Evolutionary conservation across 2,113 vertebrate species (phyloP).

Genomic region (Stegostoma tigrinum): DNA sequence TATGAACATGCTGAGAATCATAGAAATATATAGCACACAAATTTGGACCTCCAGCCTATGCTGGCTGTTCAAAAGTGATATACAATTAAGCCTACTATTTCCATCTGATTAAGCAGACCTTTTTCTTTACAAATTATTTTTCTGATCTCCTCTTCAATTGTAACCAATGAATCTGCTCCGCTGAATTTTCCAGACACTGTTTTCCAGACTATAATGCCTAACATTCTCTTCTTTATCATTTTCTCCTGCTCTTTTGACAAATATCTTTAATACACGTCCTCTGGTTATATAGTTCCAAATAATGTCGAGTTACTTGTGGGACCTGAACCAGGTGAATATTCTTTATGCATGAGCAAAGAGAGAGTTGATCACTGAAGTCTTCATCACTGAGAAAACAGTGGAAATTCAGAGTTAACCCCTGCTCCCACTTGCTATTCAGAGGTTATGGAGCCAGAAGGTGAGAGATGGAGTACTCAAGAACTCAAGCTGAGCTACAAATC

Average conservation of each 20-base stretch:
- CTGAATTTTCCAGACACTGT: background rate
- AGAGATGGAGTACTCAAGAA: no score
- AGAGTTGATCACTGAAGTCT: background rate
- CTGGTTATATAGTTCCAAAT: background rate
- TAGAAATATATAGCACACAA: background rate
- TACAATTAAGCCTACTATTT: background rate
- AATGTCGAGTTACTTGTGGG: background rate
- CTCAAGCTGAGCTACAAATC: no score
- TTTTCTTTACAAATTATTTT: background rate
- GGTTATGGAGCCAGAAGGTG: background rate
- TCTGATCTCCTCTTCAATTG: background rate
- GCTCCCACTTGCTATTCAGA: background rate
- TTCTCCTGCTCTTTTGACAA: background rate
- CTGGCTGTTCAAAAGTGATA: background rate
- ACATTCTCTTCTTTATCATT: background rate
- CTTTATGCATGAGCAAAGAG: background rate
- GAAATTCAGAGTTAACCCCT: background rate
- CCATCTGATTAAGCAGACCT: background rate
- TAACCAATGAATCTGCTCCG: background rate
- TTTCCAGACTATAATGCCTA: background rate
- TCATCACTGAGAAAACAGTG: background rate
- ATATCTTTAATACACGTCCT: background rate
- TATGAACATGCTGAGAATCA: background rate
- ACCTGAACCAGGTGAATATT: background rate
- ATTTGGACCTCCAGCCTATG: background rate